A percentile compares a stretch with the other conserved stretches of the same genome.
Evolutionary conservation across 2,113 vertebrate species (phyloP).

Genomic region (Pleuronectes platessa): DNA sequence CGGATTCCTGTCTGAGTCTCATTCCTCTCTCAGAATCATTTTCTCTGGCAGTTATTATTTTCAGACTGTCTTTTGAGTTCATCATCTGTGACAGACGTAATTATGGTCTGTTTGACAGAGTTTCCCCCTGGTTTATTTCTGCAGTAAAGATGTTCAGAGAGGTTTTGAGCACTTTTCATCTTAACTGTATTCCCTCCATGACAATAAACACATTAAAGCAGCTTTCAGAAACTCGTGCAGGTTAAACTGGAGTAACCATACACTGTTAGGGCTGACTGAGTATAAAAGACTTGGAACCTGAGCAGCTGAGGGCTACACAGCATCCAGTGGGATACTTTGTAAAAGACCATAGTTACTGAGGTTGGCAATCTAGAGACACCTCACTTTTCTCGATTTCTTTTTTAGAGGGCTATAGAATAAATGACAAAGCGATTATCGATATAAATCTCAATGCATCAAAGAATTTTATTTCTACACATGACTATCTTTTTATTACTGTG

Average conservation of each 20-base stretch:
- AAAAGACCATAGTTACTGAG: not conserved
- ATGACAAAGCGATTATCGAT: too few species aligned
- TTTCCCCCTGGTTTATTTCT: not conserved
- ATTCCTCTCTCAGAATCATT: not conserved
- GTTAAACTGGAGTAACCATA: not conserved
- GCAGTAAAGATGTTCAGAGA: not conserved
- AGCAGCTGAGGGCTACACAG: too few species aligned
- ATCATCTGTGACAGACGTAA: slow-evolving; percentile 4
- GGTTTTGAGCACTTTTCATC: not conserved
- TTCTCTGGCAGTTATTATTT: not conserved
- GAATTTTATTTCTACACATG: too few species aligned
- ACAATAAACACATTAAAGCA: not conserved
- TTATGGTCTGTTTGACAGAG: slow-evolving; percentile 7
- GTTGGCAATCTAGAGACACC: too few species aligned
- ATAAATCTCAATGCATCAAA: too few species aligned
- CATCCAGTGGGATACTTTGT: too few species aligned
- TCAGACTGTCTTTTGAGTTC: not conserved
- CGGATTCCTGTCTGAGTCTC: not conserved
- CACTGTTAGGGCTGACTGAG: not conserved
- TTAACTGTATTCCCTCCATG: not conserved
- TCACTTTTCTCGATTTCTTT: too few species aligned
- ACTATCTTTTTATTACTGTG: too few species aligned
- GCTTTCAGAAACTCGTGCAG: not conserved
- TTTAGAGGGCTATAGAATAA: too few species aligned
- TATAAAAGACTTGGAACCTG: not conserved